Base-by-base conservation (phyloP, 2,797 vertebrate species). In the Tenualosa ilisha region DNA sequence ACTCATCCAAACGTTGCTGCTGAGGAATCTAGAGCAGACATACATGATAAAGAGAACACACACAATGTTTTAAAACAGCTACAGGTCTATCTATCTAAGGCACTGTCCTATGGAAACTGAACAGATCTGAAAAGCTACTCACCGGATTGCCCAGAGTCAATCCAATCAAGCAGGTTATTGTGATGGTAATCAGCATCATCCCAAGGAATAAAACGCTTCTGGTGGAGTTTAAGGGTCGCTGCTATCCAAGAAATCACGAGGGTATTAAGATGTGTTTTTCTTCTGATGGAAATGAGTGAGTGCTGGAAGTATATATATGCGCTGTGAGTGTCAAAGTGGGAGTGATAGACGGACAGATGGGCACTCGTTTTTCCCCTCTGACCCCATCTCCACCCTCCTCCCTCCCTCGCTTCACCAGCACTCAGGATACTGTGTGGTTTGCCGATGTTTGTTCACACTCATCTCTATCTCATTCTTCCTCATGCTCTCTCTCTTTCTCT, bases 21-120 rank as follows among this genome's bases (percentile, higher is more conserved):
- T 65, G 68, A 93, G 93, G 92, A 68, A 79, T 5, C 54, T 83
- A 63, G 20, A 65, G 13, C 43, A 68, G 43, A 83, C 37, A 17
- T 13, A 63, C 82, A 40, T 0, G 12, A 68, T 26, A 26, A 65
- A 65, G 8, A 26, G 63, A 65, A 26, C 9, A 65, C 24, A 31
- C 12, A 2, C 11, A 26, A 13, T 3, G 24, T 65, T 31, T 46
- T 46, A 46, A 65, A 75, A 31, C 40, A 37, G 17, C 68, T 13
- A 72, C 15, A 7, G 31, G 15, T 31, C 31, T 75, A n/a, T 59
- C n/a, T 31, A 54, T 56, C 56, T 59, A 59, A 22, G 20, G 0
- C 20, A n/a, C 20, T 6, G 1, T 22, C 56, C 20, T 59, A 20
- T 59, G 56, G 56, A 59, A 56, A 56, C 54, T 3, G 17, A 56